Conservation (phyloP, 2,888 invertebrate genomes). For the Halictus quadricinctus region DNA sequence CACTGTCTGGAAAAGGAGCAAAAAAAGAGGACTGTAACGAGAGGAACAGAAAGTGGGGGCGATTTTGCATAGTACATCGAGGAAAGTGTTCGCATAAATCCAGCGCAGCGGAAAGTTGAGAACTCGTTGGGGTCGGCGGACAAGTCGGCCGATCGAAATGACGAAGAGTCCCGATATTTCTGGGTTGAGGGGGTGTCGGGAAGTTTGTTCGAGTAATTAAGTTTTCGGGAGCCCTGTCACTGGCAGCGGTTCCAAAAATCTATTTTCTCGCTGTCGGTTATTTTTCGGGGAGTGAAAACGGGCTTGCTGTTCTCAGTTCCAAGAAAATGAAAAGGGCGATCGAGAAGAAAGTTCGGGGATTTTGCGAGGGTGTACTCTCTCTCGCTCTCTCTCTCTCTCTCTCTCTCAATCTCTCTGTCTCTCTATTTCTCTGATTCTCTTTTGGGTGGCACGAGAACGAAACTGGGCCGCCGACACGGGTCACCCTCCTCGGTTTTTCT, state of each 20-base stretch:
- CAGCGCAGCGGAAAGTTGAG: conserved; percentile 11
- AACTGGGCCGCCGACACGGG: conserved; percentile 40
- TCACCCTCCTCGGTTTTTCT: conserved; percentile 20
- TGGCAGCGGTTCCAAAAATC: conserved; percentile 48
- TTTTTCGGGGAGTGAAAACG: conserved; percentile 17
- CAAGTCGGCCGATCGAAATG: conserved; percentile 22
- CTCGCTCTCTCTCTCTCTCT: no score
- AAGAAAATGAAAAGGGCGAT: conserved; percentile 26
- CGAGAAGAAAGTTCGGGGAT: background rate
- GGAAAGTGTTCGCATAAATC: conserved; percentile 44
- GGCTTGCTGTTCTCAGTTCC: background rate
- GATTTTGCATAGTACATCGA: conserved; percentile 5
- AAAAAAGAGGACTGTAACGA: background rate
- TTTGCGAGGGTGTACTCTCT: background rate
- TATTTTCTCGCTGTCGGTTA: conserved; percentile 32
- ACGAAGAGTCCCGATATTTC: conserved; percentile 49
- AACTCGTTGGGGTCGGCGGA: conserved; percentile 27
- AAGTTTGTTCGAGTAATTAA: conserved; percentile 59
- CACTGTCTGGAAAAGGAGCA: background rate
- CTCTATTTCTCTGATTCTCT: background rate
- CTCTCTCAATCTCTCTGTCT: no score
- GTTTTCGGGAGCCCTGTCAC: conserved; percentile 39
- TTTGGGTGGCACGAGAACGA: background rate
- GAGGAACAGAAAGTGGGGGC: background rate
- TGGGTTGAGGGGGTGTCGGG: background rate